Percentiles rank a stretch among this genome's conserved stretches.
Conservation (phyloP, 2,888 invertebrate genomes). For the Dilophus febrilis region DNA sequence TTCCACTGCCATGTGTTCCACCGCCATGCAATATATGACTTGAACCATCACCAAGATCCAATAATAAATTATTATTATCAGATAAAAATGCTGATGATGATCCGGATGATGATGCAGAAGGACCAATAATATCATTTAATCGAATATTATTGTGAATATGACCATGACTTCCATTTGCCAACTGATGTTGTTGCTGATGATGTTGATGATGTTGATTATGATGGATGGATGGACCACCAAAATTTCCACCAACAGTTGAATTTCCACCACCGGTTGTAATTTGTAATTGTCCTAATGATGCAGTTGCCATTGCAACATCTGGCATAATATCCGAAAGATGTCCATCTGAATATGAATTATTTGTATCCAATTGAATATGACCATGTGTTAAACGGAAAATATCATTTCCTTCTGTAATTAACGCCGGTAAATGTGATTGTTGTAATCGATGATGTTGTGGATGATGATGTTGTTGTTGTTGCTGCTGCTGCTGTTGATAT, state of each 20-base stretch:
- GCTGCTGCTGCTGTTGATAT: slow-evolving; percentile 39
- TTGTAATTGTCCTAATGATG: slow-evolving; percentile 50
- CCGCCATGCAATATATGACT: slow-evolving; percentile 39
- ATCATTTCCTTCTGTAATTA: slow-evolving; percentile 45
- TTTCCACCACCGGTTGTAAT: too few relatives aligned
- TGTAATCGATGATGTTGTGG: too few relatives aligned
- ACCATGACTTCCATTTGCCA: too few relatives aligned
- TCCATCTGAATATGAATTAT: slow-evolving; percentile 45
- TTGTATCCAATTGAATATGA: slow-evolving; percentile 32
- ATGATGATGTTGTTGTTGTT: slow-evolving; percentile 21
- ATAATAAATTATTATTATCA: slow-evolving; percentile 47
- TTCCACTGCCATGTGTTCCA: too few relatives aligned
- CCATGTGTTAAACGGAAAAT: slow-evolving; percentile 21
- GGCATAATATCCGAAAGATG: slow-evolving; percentile 72
- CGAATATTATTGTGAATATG: too few relatives aligned
- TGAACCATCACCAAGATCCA: slow-evolving; percentile 74
- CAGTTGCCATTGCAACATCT: slow-evolving; percentile 84
- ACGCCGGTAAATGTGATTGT: slow-evolving; percentile 43
- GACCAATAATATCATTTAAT: too few relatives aligned
- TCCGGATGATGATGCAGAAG: too few relatives aligned
- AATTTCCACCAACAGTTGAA: too few relatives aligned
- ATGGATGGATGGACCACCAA: slow-evolving; percentile 22
- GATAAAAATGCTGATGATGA: too few relatives aligned
- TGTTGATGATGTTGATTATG: too few relatives aligned
- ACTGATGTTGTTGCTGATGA: too few relatives aligned